Evolutionary conservation across 2,797 vertebrate genomes (phyloP), one percentile per base, ranked within the genome.

Genomic region (Heliangelus exortis): DNA sequence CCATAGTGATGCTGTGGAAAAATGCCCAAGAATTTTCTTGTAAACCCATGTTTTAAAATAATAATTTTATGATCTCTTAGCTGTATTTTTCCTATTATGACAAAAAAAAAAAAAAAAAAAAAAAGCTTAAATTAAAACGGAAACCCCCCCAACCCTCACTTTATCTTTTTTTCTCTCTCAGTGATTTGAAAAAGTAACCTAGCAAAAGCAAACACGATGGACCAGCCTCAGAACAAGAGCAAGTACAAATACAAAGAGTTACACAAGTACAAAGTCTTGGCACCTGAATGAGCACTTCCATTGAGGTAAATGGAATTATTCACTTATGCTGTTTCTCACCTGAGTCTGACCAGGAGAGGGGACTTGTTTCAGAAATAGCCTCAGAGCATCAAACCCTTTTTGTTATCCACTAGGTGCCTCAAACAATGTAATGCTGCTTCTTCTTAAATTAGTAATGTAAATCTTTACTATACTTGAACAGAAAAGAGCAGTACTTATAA

Each of bases 111-210:
- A n/a, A n/a, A n/a, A n/a, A 39, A 39, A 11, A 39, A 41, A 41
- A 14, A 68, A 41, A 54, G 4, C 15, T 17, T 28, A 62, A 63
- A 29, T 11, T 17, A 43, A 75, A 89, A 15, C 20, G 25, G 10
- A 83, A 48, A 10, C 34, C 34, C 34, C 10, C 18, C 39, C 21
- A 7, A 0, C 0, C 1, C 3, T 10, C 4, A 8, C 11, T 29
- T 74, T 48, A 8, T 79, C 4, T 20, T 75, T 87, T 77, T 76
- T 62, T 63, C 10, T 84, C 50, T 61, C 26, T 83, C 5, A 14
- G 18, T 47, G 29, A 69, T 7, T 29, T 79, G n/a, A 75, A 87
- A 72, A 86, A 53, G 10, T 61, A 67, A 34, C 39, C 53, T 55
- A 80, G 41, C 19, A 74, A 90, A 74, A 80, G 41, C 31, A 93